phyloP scores from a whole-genome alignment of 1,140 invertebrate species.

The Kradibia gibbosae region DNA sequence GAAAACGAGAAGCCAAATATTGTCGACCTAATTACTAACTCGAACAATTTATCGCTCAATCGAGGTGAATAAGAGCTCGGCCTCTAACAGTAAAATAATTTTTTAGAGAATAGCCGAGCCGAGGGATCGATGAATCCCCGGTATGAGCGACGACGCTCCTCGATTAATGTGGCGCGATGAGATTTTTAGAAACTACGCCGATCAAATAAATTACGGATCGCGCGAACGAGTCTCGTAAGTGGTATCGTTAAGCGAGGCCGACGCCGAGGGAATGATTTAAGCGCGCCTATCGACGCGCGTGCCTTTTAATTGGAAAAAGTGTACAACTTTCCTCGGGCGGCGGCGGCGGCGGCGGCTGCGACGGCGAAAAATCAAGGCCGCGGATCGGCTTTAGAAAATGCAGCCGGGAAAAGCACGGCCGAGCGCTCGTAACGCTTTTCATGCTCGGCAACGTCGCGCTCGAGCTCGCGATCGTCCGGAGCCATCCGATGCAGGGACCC shows the following conservation, averaged over 20 bases:
- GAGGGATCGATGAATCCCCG: background rate
- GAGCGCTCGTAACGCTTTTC: conserved; percentile 60
- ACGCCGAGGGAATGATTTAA: background rate
- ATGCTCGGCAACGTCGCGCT: conserved; percentile 64
- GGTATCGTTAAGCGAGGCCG: background rate
- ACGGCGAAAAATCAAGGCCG: conserved; percentile 47
- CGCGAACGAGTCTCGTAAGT: background rate
- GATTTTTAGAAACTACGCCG: conserved; percentile 22
- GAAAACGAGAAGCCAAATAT: background rate
- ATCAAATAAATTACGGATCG: conserved; percentile 30
- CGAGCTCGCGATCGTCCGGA: background rate
- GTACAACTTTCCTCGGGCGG: conserved; percentile 39
- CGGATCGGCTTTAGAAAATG: conserved; percentile 48
- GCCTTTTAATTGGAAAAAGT: conserved; percentile 50
- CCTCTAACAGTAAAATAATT: no score
- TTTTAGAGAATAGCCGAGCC: no score
- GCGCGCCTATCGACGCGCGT: background rate
- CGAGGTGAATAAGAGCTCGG: background rate
- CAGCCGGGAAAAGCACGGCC: background rate
- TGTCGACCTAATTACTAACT: background rate
- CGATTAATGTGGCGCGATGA: background rate
- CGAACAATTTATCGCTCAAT: no score
- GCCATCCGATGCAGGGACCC: background rate
- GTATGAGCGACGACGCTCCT: background rate
- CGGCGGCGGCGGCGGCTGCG: background rate